These are phyloP conservation scores for Mixornis gularis DNA, from an alignment of 2,113 vertebrate species.

Conservation along the genomic window DNA sequence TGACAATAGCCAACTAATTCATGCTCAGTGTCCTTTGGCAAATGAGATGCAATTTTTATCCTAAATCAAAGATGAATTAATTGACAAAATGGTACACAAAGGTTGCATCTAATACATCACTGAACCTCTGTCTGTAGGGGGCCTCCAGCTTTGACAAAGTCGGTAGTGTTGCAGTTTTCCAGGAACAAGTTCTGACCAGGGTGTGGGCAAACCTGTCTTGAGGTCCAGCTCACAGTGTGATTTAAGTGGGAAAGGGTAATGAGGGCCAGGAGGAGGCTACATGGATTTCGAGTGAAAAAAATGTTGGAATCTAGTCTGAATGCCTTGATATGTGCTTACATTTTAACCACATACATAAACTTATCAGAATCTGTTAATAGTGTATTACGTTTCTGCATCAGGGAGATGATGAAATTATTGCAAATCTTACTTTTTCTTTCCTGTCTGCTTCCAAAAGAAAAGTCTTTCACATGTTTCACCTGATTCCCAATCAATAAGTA, in stretches of 20 bases:
- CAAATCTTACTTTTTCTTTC: neutral
- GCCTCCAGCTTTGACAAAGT: neutral
- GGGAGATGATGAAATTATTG: neutral
- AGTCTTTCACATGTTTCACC: neutral
- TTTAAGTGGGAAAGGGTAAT: neutral
- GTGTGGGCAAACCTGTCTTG: neutral
- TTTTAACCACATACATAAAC: neutral
- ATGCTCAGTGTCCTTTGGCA: neutral
- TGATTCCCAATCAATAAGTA: neutral
- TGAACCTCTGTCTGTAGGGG: neutral
- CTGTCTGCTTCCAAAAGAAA: neutral
- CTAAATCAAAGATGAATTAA: conserved; percentile 17
- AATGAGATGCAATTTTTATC: neutral
- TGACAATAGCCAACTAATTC: neutral
- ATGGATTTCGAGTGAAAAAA: neutral
- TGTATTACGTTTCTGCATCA: neutral
- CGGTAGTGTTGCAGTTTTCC: neutral
- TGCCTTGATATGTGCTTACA: neutral
- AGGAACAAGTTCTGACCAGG: neutral
- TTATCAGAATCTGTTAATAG: neutral
- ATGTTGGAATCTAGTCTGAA: neutral
- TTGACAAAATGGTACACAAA: neutral
- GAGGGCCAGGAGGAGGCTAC: neutral
- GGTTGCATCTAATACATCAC: neutral
- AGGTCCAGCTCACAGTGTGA: neutral